Evolutionary conservation across 2,113 vertebrate genomes (phyloP), one percentile per base, ranked within the genome.

Genomic region (Tachycineta bicolor): DNA sequence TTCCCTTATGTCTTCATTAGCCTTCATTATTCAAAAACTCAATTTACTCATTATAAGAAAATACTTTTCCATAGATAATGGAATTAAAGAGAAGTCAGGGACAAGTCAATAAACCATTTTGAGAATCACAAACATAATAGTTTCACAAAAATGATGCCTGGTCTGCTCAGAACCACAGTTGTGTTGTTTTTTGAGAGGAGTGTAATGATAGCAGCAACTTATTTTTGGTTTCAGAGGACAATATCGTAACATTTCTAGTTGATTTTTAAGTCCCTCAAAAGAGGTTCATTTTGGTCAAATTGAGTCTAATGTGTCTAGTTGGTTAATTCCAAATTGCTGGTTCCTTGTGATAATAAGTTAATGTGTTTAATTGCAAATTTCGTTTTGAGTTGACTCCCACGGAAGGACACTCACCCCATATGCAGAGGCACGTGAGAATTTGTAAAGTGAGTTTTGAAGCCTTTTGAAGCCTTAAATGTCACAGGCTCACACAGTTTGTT

Each of bases 41-140:
- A 78, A 93, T 83, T 97, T 94, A 73, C 39, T 37, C 77, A 87
- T 95, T 88, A 49, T 68, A 91, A 90, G 64, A 87, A 95, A 96
- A 80, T 71, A 92, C 86, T 94, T 97, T 97, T 20, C 70, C 67
- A 83, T 43, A 71, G 46, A 59, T 83, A 94, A 87, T 89, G 81
- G 55, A 95, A 93, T 86, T 87, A 92, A 95, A 84, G 41, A 28
- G 44, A 95, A 94, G 47, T 83, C 73, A 67, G 64, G 41, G 59
- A 46, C 31, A 87, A 97, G 96, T 97, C 94, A 95, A 91, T 97
- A 97, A 97, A 96, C 76, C 67, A 62, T 95, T 92, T 90, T 9
- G n/a, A 86, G 62, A 62, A 49, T 94, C 76, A 93, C 34, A 94
- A 88, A 85, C 83, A 74, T 50, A 39, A 24, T 47, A 44, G 14